Evolutionary conservation across 1,140 invertebrate species (phyloP), one percentile per base, ranked within the genome.

Genomic region (Nasonia giraulti): DNA sequence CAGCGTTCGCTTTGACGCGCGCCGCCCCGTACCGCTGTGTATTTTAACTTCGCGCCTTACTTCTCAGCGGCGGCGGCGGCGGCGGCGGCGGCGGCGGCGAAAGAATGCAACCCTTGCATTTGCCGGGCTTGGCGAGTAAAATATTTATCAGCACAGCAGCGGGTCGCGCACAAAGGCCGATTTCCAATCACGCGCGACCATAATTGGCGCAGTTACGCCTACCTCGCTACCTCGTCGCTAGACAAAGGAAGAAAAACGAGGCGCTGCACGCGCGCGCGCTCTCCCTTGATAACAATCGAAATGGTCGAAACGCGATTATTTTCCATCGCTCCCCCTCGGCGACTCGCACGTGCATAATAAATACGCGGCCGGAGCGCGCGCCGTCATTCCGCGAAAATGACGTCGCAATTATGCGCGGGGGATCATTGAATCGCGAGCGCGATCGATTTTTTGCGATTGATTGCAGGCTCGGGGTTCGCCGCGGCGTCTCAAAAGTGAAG

Each of bases 251-350:
- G 33, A 75, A 4, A 33, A 40, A 47, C 40, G 44, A 76, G 2
- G 33, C 74, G 40, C 12, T 2, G 50, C 47, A 50, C 17, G n/a
- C 40, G 40, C 50, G 4, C 50, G 4, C 55, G n/a, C 55, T n/a
- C 55, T 62, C n/a, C n/a, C 77, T 66, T 27, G 82, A 79, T 79
- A 84, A 79, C 82, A 79, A 84, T 84, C 82, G 76, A 33, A 79
- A 71, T 71, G 23, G 75, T 77, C 31, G 82, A 47, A 55, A 79
- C 33, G 33, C 82, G 75, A 84, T 84, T 84, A 84, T 84, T 84
- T 84, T 55, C 66, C 20, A 11, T 37, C 44, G 74, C 82, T 50
- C 62, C 82, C 81, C 71, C 2, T 66, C 31, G n/a, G n/a, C 8
- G 20, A 12, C n/a, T 83, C 40, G 31, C n/a, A 84, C 82, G 82